Conservation (phyloP, 1,140 invertebrate genomes). For the Lordiphosa collinella region DNA sequence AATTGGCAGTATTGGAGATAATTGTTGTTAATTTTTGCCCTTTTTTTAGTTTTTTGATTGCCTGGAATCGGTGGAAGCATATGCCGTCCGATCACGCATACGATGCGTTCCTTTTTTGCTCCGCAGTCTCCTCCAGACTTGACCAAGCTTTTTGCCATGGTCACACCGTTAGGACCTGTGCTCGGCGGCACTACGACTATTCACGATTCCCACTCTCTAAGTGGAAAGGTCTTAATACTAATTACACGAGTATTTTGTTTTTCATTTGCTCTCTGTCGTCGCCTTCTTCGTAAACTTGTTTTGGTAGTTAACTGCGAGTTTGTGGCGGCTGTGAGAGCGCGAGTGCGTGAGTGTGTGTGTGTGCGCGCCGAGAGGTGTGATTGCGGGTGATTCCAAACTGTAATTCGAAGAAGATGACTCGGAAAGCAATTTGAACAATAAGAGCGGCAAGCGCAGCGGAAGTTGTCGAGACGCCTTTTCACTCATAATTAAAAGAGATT, state of each 20-base stretch:
- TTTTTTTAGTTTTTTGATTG: conserved; percentile 4
- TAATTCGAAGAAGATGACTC: conserved; percentile 51
- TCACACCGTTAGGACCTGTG: too few relatives aligned
- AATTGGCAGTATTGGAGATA: conserved; percentile 19
- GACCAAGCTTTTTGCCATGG: background rate
- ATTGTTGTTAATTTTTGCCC: conserved; percentile 18
- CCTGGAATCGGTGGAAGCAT: conserved; percentile 2
- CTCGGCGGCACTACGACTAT: background rate
- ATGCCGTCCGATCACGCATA: conserved; percentile 12
- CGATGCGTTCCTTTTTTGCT: conserved; percentile 1
- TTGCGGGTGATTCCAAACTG: conserved; percentile 52
- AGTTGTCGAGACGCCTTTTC: conserved; percentile 58
- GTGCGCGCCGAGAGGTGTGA: conserved; percentile 31
- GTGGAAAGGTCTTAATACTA: conserved; percentile 33
- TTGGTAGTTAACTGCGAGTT: conserved; percentile 4
- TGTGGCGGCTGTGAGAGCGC: background rate
- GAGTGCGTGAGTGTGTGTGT: background rate
- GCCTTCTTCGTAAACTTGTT: conserved; percentile 29
- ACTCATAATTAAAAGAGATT: conserved; percentile 59
- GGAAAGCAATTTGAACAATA: conserved; percentile 47
- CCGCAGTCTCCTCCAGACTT: background rate
- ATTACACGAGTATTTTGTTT: conserved; percentile 40
- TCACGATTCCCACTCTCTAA: background rate
- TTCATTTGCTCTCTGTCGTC: conserved; percentile 20
- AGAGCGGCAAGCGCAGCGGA: conserved; percentile 45